Evolutionary conservation across 2,797 vertebrate species (phyloP), one percentile per base, ranked within the genome.

Genomic region (Diceros bicornis): DNA sequence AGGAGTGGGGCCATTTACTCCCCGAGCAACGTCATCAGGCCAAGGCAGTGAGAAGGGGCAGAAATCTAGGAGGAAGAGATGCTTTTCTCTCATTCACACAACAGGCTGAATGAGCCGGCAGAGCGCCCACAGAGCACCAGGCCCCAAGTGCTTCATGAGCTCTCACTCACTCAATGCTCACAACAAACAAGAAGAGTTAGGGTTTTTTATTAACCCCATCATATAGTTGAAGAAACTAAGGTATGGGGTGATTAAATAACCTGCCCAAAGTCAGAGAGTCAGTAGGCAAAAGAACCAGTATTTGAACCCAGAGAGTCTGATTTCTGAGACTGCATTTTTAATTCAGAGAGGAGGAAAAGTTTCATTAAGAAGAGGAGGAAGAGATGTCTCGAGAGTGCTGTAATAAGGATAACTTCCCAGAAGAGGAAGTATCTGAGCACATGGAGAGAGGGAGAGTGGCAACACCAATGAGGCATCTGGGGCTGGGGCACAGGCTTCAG

Each of bases 381-480:
- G 18, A 32, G 29, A 37, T 44, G 41, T 41, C 41, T 41, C 41
- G 41, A 41, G 41, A 41, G 41, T 41, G 41, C 41, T 41, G 41
- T 41, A 41, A 41, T 5, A 21, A 27, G 47, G 18, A 27, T 3
- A 32, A 57, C 41, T 20, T 77, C 37, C 50, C 21, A 14, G 20
- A 37, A 61, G 32, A 50, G 37, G 52, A 50, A 10, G 32, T 17
- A 29, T 20, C 1, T 55, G 62, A 93, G 52, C 29, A 52, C 2
- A 0, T 2, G 47, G 23, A 32, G 37, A 59, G 11, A 0, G 10
- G 64, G 32, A 32, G 37, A 44, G 7, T 1, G 18, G 61, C 11
- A 23, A 13, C 0, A 4, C 4, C n/a, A 27, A 25, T 0, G 0
- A 25, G 29, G 29, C 9, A 10, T 27, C 20, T 2, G 8, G 25